Base-by-base conservation (phyloP, 2,888 invertebrate genomes). In the Tryphoninae sp. region DNA sequence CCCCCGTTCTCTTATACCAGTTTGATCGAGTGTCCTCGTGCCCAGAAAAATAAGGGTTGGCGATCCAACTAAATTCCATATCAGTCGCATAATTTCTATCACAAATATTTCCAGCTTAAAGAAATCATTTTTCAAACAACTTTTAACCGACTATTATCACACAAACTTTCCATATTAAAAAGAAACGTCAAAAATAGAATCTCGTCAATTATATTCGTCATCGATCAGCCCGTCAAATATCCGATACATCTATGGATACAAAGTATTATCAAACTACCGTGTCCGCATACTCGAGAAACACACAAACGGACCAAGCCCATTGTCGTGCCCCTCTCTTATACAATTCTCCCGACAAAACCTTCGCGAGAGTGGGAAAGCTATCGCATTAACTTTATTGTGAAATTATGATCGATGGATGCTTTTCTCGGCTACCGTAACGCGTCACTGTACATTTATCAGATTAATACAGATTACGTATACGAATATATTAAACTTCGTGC, bases 361-460 rank as follows among this genome's bases (percentile, higher is more conserved):
- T 62, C 62, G 55, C 61, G 16, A 42, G 45, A n/a, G 23, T 16
- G 49, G 16, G 45, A 62, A 53, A 16, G 55, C 58, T 23, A 79
- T 78, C 59, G 77, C 69, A 88, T 89, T 88, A 88, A 88, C 85
- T 87, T 89, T 85, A 89, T 89, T 89, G 89, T 89, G 84, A 84
- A 83, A 87, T 84, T 83, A 88, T 90, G 90, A 90, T 90, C 87
- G 90, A 90, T 90, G 88, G 86, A 71, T 82, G 61, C 23, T n/a
- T n/a, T 16, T 40, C 23, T 64, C 22, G 49, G 11, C 26, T 59
- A 8, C 33, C 22, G 55, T 51, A 62, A 80, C 73, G 9, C 73
- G 83, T 81, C 82, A 59, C 58, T 58, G 16, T 64, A 59, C 42
- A 42, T 19, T 55, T 58, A 61, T 72, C 77, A 87, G 88, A 87